These are phyloP conservation scores for Euwallacea similis DNA, from an alignment of 1,140 invertebrate species.

Conservation along the genomic window DNA sequence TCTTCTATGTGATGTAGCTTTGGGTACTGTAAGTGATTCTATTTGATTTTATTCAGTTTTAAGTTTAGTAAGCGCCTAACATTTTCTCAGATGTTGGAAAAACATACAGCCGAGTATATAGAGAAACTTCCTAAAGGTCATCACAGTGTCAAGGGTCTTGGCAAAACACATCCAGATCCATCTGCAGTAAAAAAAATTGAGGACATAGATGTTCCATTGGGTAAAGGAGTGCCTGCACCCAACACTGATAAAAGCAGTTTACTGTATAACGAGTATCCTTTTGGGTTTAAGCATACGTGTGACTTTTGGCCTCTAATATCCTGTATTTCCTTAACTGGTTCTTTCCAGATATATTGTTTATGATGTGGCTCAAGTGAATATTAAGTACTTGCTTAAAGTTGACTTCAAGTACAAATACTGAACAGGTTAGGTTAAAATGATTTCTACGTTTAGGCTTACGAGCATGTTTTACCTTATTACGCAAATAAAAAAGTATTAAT, in stretches of 20 bases:
- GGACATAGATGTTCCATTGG: slow-evolving; percentile 78
- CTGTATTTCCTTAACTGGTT: slow-evolving; percentile 53
- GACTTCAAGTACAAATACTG: slow-evolving; percentile 75
- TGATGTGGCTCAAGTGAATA: slow-evolving; percentile 84
- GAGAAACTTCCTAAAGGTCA: slow-evolving; percentile 76
- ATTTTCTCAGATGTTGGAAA: slow-evolving; percentile 65
- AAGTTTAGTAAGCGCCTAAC: background rate
- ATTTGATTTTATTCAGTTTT: background rate
- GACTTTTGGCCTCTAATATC: slow-evolving; percentile 1
- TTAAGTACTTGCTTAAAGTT: slow-evolving; percentile 76
- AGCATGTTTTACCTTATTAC: too few species aligned
- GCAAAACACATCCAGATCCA: slow-evolving; percentile 74
- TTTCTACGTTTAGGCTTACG: too few species aligned
- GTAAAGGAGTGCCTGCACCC: slow-evolving; percentile 56
- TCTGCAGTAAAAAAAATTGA: slow-evolving; percentile 48
- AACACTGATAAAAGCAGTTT: slow-evolving; percentile 56
- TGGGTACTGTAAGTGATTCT: slow-evolving; percentile 78
- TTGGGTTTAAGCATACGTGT: slow-evolving; percentile 34
- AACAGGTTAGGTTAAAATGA: slow-evolving; percentile 8
- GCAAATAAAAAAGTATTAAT: too few species aligned
- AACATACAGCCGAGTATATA: slow-evolving; percentile 69
- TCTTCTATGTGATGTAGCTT: slow-evolving; percentile 92
- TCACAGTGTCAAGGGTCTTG: slow-evolving; percentile 80
- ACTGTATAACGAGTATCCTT: slow-evolving; percentile 85
- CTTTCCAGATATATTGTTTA: slow-evolving; percentile 81